Evolutionary conservation across 2,888 invertebrate genomes (phyloP).

Genomic region (Rotaria sp.): DNA sequence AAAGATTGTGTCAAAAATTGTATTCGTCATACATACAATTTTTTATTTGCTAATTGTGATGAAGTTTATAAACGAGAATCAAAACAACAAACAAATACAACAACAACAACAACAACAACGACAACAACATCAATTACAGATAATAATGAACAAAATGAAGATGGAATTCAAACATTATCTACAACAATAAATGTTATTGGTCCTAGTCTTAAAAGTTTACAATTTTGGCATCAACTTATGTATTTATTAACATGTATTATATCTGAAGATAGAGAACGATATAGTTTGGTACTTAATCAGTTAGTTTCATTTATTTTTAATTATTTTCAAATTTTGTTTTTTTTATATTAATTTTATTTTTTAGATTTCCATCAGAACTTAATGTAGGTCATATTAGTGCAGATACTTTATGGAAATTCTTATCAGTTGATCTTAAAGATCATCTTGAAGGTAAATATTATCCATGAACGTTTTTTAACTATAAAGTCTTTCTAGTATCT

Average conservation of each 20-base stretch:
- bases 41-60: conserved; percentile 96
- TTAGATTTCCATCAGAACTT: conserved; percentile 81
- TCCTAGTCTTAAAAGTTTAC: conserved; percentile 65
- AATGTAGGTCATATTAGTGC: conserved; percentile 96
- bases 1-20: conserved; percentile 99
- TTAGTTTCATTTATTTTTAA: conserved; percentile 44
- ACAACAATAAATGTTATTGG: conserved; percentile 43
- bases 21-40: conserved; percentile 94
- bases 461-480: too few species aligned
- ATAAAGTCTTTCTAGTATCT: too few species aligned
- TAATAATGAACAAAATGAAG: conserved; percentile 68
- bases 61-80: conserved; percentile 71
- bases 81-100: conserved; percentile 46
- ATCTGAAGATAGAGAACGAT: conserved; percentile 95
- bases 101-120: conserved; percentile 6
- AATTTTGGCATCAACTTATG: conserved; percentile 92
- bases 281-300: conserved; percentile 93
- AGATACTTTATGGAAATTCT: conserved; percentile 91
- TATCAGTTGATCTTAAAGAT: conserved; percentile 83
- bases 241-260: conserved; percentile 94
- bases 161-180: conserved; percentile 46
- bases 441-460: conserved; percentile 70
- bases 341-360: not conserved
- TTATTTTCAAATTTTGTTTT: not conserved
- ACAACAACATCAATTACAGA: conserved; percentile 44